Base-by-base conservation (phyloP, 2,888 invertebrate species). In the Archips xylosteana region DNA sequence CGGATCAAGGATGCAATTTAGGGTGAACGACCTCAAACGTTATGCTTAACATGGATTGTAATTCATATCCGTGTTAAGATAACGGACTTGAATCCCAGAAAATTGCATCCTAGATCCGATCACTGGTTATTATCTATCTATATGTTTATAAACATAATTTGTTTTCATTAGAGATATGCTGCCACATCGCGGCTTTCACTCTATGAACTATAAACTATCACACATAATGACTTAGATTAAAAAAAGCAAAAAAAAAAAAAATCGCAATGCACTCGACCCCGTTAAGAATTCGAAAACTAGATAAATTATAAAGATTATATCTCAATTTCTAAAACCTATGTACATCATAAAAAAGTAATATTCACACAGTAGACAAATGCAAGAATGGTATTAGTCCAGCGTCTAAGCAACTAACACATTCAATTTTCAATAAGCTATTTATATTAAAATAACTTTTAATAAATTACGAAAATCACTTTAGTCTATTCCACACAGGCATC, bases 271-370 rank as follows among this genome's bases (percentile, higher is more conserved):
- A 57, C 57, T 57, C 51, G 47, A 60, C 36, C 49, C 61, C 63
- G 62, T 64, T 59, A 73, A 51, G 68, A 59, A 63, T 69, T 69
- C 39, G 23, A 69, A 60, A 68, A 73, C 47, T 39, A 49, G 8
- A 62, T 36, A 62, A 49, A 67, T 67, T 63, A 67, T 60, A 64
- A 68, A 73, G 54, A 68, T 49, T 59, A 64, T 63, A 69, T 49
- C 51, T 39, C 13, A 63, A 54, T 54, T 32, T 73, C 68, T 59
- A 73, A 73, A 69, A 73, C 63, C 63, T 68, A 68, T 73, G 73
- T 73, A 73, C 73, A 73, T 49, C 13, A 59, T 73, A 69, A 15
- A 63, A 72, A 72, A 72, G 57, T 57, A 57, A 32, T 36, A 57
- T 51, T 51, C 32, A 51, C 12, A 36, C 54, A n/a, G 47, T 15